Percentiles rank a stretch among this genome's conserved stretches.
phyloP scores from a whole-genome alignment of 53 echinoderm and acorn worm species.

The Paracentrotus lividus region DNA sequence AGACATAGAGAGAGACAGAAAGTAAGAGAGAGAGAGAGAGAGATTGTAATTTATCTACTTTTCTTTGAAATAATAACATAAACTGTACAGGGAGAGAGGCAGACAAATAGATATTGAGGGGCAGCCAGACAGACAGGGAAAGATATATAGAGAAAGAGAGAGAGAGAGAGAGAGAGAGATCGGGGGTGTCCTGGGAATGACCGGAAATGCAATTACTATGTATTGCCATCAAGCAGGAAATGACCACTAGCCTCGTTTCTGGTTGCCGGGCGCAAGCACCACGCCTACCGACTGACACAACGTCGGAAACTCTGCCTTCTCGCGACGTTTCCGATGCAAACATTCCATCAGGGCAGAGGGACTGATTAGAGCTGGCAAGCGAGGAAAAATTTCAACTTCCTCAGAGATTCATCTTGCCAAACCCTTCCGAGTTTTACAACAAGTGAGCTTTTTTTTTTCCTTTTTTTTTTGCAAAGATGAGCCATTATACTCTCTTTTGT shows the following conservation, averaged over 20 bases:
- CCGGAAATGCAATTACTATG: conserved; percentile 66
- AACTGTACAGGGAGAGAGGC: neutral
- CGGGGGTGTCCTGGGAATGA: conserved; percentile 8
- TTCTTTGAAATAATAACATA: too few relatives aligned
- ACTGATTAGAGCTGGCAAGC: conserved; percentile 30
- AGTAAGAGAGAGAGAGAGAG: neutral
- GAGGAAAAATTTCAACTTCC: neutral
- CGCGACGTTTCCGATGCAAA: conserved; percentile 30
- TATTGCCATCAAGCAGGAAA: conserved; percentile 51
- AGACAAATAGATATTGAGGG: neutral
- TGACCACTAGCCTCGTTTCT: conserved; percentile 45
- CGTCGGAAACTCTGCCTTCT: conserved; percentile 50
- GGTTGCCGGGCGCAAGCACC: conserved; percentile 30
- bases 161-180: neutral
- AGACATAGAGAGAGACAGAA: neutral
- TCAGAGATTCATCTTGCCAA: neutral
- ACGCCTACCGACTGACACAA: conserved; percentile 39
- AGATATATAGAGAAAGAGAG: conserved; percentile 26
- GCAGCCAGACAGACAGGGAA: neutral
- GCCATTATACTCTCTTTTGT: neutral
- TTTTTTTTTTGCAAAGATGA: neutral
- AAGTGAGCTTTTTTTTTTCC: neutral
- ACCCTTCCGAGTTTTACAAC: conserved; percentile 10
- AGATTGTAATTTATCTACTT: too few relatives aligned
- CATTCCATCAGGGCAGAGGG: conserved; percentile 36